Conservation (phyloP, 2,888 invertebrate species). For the Trachelus tabidus region DNA sequence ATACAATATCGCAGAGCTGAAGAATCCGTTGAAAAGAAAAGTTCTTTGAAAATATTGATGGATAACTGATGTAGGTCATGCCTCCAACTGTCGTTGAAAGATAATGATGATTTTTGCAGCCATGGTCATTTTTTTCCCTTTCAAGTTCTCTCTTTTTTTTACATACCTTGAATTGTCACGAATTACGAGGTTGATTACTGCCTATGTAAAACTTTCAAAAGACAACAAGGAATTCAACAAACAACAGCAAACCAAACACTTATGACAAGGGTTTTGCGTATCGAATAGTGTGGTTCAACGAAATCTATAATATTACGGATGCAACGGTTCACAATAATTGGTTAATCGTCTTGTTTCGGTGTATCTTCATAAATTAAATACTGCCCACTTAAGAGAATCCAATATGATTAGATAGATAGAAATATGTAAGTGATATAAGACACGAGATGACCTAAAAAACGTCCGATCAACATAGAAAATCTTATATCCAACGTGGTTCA, state of each 20-base stretch:
- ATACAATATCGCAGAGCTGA: background rate
- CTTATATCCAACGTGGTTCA: background rate
- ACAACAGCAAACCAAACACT: constrained; percentile 37
- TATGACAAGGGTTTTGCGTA: constrained; percentile 4
- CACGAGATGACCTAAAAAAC: background rate
- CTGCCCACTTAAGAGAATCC: background rate
- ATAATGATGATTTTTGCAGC: constrained; percentile 63
- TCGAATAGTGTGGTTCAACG: background rate
- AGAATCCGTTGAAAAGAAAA: background rate
- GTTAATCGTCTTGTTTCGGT: background rate
- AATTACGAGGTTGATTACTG: constrained; percentile 16
- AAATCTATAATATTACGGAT: background rate
- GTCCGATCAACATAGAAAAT: background rate
- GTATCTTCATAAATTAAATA: background rate
- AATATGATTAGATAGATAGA: background rate
- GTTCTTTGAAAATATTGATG: constrained; percentile 1
- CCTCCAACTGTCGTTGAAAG: constrained; percentile 17
- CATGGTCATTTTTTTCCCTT: constrained; percentile 47
- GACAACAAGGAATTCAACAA: constrained; percentile 29
- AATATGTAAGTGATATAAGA: background rate
- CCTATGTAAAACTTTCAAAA: constrained; percentile 19
- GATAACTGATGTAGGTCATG: constrained; percentile 18
- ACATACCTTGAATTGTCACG: constrained; percentile 50
- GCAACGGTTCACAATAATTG: background rate
- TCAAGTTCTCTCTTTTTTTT: constrained; percentile 24